A percentile compares a stretch with the other conserved stretches of the same genome.
phyloP scores from a whole-genome alignment of 2,888 invertebrate species.

The Cinara cedri region DNA sequence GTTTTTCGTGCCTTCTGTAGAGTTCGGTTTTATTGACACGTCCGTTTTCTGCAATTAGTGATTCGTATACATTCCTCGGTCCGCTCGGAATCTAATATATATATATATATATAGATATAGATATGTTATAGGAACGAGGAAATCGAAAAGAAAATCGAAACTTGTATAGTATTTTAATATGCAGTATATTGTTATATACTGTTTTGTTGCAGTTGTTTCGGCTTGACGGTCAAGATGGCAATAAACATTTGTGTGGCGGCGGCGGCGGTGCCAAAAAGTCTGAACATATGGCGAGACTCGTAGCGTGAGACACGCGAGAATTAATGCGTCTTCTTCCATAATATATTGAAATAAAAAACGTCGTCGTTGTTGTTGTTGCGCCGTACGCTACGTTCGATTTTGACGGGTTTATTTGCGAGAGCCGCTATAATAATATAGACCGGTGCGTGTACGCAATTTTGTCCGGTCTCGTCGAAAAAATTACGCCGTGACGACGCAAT shows the following conservation, averaged over 20 bases:
- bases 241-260: conserved; percentile 1
- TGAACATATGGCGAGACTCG: conserved; percentile 19
- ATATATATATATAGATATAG: neutral
- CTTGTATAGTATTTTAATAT: too few relatives aligned
- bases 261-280: conserved; percentile 34
- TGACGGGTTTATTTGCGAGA: conserved; percentile 31
- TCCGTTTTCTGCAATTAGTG: too few relatives aligned
- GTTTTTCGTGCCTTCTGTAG: too few relatives aligned
- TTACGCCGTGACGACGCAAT: conserved; percentile 27
- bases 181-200: too few relatives aligned
- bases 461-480: conserved; percentile 1
- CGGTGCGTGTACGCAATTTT: neutral
- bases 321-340: conserved; percentile 39
- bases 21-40: too few relatives aligned
- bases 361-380: neutral
- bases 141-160: neutral
- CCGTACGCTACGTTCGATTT: neutral
- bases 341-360: conserved; percentile 7
- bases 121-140: neutral
- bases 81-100: too few relatives aligned
- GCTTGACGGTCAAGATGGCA: conserved; percentile 12
- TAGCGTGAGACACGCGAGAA: conserved; percentile 40
- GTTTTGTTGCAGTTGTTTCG: conserved; percentile 3
- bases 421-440: too few relatives aligned
- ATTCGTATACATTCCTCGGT: too few relatives aligned